A percentile compares a stretch with the other conserved stretches of the same genome.
Conservation (phyloP, 2,113 vertebrate species). For the Eonycteris spelaea region DNA sequence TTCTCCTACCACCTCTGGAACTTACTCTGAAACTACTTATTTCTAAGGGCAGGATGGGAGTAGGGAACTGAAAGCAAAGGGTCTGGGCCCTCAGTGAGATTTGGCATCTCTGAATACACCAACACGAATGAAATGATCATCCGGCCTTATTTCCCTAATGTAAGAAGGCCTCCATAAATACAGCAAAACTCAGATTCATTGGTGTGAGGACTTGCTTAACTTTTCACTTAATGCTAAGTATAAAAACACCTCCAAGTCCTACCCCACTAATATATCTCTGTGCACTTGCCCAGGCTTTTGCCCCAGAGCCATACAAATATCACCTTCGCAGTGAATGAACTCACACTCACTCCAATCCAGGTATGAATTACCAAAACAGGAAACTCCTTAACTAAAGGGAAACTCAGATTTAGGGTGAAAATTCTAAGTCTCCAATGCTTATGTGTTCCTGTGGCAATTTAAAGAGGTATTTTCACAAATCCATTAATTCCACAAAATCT, state of each 20-base stretch:
- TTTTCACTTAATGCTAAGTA: not conserved
- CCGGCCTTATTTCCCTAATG: slow-evolving; percentile 39
- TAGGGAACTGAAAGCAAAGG: not conserved
- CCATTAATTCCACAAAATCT: not conserved
- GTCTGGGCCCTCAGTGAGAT: not conserved
- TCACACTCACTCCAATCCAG: not conserved
- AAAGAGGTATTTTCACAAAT: not conserved
- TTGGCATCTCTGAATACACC: not conserved
- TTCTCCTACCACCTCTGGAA: not conserved
- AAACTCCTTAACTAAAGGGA: not conserved
- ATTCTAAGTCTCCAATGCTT: not conserved
- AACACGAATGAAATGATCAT: slow-evolving; percentile 31
- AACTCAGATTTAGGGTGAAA: not conserved
- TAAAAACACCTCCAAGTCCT: not conserved
- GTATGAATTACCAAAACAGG: not conserved
- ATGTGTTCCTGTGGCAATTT: not conserved
- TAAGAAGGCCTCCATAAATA: slow-evolving; percentile 25
- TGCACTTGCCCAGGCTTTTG: not conserved
- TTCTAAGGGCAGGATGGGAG: not conserved
- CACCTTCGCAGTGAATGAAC: not conserved
- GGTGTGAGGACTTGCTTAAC: not conserved
- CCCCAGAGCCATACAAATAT: not conserved
- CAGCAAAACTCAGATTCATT: slow-evolving; percentile 43
- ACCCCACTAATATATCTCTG: not conserved
- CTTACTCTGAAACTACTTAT: not conserved